Percentiles rank a stretch among this genome's conserved stretches.
phyloP scores from a whole-genome alignment of 2,797 vertebrate species.

The Vultur gryphus region DNA sequence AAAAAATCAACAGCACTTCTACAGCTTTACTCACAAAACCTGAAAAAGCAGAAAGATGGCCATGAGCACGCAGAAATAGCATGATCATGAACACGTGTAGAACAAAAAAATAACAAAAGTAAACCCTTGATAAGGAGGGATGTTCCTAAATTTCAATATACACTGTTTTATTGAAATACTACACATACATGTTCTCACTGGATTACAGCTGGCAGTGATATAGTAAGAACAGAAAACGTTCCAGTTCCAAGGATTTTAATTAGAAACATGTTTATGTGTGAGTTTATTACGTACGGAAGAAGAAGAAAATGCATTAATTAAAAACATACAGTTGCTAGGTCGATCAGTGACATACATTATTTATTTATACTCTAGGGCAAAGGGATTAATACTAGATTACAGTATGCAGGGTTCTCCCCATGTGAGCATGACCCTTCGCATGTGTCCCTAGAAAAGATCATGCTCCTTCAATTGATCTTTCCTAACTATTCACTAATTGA shows the following conservation, averaged over 20 bases:
- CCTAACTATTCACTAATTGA: conserved; percentile 17
- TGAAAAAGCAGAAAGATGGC: background rate
- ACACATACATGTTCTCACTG: background rate
- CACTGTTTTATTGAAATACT: background rate
- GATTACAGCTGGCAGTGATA: background rate
- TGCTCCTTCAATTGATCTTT: conserved; percentile 45
- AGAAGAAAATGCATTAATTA: background rate
- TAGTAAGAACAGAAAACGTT: background rate
- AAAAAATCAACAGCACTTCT: background rate
- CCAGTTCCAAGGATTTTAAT: conserved; percentile 43
- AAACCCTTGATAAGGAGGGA: no score
- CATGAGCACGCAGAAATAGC: no score
- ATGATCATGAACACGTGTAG: fast-evolving
- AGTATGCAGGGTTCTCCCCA: background rate
- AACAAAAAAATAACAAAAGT: background rate
- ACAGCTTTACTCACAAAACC: background rate
- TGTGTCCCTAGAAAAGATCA: background rate
- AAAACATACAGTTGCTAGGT: conserved; percentile 48
- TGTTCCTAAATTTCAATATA: background rate
- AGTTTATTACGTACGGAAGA: conserved; percentile 48
- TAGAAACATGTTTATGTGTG: conserved; percentile 33
- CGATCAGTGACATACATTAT: conserved; percentile 61
- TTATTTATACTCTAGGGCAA: conserved; percentile 46
- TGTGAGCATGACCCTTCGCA: background rate
- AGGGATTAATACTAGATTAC: conserved; percentile 49